Base-by-base conservation (phyloP, 1,140 invertebrate species). In the Tetragnatha versicolor region DNA sequence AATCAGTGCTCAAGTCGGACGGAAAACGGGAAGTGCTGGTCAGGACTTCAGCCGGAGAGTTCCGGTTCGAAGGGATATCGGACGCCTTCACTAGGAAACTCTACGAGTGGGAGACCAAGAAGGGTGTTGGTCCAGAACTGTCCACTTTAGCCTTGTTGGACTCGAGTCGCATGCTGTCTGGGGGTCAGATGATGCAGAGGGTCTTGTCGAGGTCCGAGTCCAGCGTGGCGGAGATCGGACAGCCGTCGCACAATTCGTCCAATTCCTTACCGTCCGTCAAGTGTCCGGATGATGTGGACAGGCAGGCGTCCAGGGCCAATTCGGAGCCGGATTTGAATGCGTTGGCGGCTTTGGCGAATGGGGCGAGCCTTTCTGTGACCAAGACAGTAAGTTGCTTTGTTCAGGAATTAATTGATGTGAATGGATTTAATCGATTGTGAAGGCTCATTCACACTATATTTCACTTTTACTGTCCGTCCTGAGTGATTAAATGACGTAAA, bases 91-190 rank as follows among this genome's bases (percentile, higher is more conserved):
- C 93, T 0, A 91, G 92, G 45, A 95, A 94, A 84, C 87, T 96
- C 0, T 94, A 94, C 84, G 93, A 95, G 84, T 96, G 94, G 94
- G 94, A 96, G 84, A 93, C 94, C 80, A 91, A 92, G 31, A 86
- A 90, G 60, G 93, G 93, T 2, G 93, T 94, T 61, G 90, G 90
- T 0, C 93, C 91, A 0, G 93, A 93, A 84, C 90, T 90, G 0
- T 94, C 93, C 0, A 94, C 93, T 0, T 93, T 93, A 76, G 91
- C 92, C 0, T 84, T 94, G 0, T 85, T 94, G 0, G 89, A 90
- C 82, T 89, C 90, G 0, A 88, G 88, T n/a, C 31, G 20, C 12
- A 35, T 42, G n/a, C 88, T 31, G 17, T 22, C 22, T 9, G 47
- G 31, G 22, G 14, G 27, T 2, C 7, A 7, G 5, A 10, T 29